Evolutionary conservation across 1,140 invertebrate genomes (phyloP).

Genomic region (Daktulosphaira vitifoliae): DNA sequence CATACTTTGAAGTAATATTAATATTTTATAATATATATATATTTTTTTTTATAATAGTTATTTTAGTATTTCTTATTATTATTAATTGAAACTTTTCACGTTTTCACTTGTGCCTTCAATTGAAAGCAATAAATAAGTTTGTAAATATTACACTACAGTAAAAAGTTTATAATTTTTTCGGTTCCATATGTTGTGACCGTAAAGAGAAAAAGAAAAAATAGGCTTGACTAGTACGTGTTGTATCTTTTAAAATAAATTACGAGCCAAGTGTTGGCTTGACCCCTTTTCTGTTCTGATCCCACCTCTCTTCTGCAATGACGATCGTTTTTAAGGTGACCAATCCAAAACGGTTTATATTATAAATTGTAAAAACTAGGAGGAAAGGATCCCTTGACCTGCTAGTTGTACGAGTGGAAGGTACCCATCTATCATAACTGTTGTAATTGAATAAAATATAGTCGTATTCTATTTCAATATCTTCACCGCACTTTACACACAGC

Average conservation of each 20-base stretch:
- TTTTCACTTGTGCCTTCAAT: no score
- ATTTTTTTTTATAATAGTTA: no score
- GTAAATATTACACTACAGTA: no score
- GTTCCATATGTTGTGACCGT: constrained; percentile 8
- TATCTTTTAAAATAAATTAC: constrained; percentile 30
- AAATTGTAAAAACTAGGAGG: background rate
- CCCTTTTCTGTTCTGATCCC: background rate
- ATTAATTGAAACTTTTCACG: no score
- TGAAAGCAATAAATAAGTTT: no score
- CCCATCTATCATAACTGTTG: background rate
- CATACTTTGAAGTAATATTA: no score
- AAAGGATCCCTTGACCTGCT: background rate
- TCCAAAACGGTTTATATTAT: no score
- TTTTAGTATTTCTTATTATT: no score
- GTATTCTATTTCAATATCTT: constrained; percentile 13
- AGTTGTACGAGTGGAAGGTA: background rate
- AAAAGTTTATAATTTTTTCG: background rate
- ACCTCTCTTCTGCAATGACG: background rate
- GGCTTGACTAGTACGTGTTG: background rate
- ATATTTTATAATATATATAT: no score
- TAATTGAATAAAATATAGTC: constrained; percentile 32
- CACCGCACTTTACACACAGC: background rate
- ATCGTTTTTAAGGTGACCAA: no score
- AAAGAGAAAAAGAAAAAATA: constrained; percentile 10
- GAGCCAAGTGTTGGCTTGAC: constrained; percentile 7